Base-by-base conservation (phyloP, 2,888 invertebrate genomes). In the Prosapia bicincta region DNA sequence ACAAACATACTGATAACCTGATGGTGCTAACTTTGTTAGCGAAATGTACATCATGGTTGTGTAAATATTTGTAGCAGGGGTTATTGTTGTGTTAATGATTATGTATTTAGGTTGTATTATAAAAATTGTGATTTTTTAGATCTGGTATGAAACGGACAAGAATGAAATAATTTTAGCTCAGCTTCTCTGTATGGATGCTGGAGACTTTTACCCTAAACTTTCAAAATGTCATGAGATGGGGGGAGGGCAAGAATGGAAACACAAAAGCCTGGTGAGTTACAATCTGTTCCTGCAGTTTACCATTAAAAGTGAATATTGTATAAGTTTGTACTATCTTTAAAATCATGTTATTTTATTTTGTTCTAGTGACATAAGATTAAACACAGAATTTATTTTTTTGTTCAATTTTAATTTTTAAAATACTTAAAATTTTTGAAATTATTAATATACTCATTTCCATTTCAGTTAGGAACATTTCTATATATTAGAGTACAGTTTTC, bases 181-280 rank as follows among this genome's bases (percentile, higher is more conserved):
- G 79, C 86, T 94, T 32, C 86, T 97, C 13, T 97, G 98, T 83
- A 85, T 99, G 80, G 97, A 98, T 85, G 92, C 93, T 0, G 88
- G 89, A 78, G 82, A 82, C 38, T 86, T 85, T 30, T 86, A 87
- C 13, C 95, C 96, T 0, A 87, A 90, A 75, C 86, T 98, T 10
- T 91, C 93, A 80, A 98, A 98, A 85, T 98, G 98, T 83, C 97
- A 97, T 82, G 96, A 95, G 84, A 92, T 95, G 87, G 93, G 94
- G 13, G 95, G 94, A 0, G 90, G 93, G 79, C 98, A 98, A 85
- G 95, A 96, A 82, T 99, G 98, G 98, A 91, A 91, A 72, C 93
- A 94, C 83, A 92, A 91, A 79, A 90, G 89, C 78, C 86, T 89
- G 81, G 94, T 94, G 85, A 85, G 83, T 83, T 74, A 71, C 30